A percentile compares a stretch with the other conserved stretches of the same genome.
Conservation (phyloP, 1,140 invertebrate genomes). For the Caerostris darwini region DNA sequence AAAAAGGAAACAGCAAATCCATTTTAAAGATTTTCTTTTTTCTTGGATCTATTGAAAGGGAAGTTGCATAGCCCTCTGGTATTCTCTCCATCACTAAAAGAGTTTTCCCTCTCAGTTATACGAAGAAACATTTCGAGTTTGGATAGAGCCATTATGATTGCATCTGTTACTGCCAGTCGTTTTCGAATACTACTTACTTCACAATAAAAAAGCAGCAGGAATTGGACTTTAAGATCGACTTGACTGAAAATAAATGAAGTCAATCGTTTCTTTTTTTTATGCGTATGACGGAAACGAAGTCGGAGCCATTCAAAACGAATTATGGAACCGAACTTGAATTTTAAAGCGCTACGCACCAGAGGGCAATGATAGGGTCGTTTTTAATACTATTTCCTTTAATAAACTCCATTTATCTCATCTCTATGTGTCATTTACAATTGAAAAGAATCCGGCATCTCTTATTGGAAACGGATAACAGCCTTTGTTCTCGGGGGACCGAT, state of each 20-base stretch:
- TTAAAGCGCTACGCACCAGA: slow-evolving; percentile 20
- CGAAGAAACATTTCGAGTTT: slow-evolving; percentile 28
- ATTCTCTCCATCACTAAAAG: not conserved
- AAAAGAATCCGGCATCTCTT: slow-evolving; percentile 28
- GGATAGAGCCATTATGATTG: slow-evolving; percentile 51
- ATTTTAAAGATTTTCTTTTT: slow-evolving; percentile 31
- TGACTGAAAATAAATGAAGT: slow-evolving; percentile 45
- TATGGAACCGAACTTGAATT: slow-evolving; percentile 38
- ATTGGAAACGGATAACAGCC: slow-evolving; percentile 19
- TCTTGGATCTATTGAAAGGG: slow-evolving; percentile 25
- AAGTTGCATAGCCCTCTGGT: slow-evolving; percentile 14
- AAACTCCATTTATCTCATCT: slow-evolving; percentile 14
- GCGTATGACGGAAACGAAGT: not conserved
- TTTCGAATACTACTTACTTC: slow-evolving; percentile 42
- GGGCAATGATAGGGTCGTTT: slow-evolving; percentile 1
- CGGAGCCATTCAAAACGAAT: slow-evolving; percentile 37
- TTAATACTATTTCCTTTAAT: slow-evolving; percentile 47
- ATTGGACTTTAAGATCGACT: slow-evolving; percentile 33
- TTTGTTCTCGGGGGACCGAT: slow-evolving; percentile 17
- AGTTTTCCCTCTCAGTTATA: slow-evolving; percentile 46
- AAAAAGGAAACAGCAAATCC: slow-evolving; percentile 29
- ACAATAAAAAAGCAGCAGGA: not conserved
- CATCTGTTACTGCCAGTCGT: slow-evolving; percentile 50
- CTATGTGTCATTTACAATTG: slow-evolving; percentile 41
- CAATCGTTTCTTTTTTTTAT: slow-evolving; percentile 39